phyloP scores from a whole-genome alignment of 2,113 vertebrate genomes.

The Galeopterus variegatus region DNA sequence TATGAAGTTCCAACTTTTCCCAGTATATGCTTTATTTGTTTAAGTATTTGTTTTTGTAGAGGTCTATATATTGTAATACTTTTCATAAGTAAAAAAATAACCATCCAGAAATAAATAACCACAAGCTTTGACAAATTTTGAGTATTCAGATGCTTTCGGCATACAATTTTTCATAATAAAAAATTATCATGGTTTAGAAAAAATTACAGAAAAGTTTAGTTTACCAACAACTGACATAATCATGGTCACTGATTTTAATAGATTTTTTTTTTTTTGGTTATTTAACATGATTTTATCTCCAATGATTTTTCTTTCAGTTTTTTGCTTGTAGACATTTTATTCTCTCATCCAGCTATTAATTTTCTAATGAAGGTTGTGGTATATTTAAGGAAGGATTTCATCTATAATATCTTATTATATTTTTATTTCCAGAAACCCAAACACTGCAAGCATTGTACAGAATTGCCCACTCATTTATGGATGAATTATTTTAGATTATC shows the following conservation, averaged over 20 bases:
- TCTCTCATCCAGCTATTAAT: neutral
- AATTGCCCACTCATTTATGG: neutral
- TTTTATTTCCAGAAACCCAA: neutral
- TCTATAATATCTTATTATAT: neutral
- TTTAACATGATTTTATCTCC: neutral
- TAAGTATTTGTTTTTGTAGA: neutral
- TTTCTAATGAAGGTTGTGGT: neutral
- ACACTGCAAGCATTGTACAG: neutral
- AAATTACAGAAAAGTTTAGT: constrained; percentile 60
- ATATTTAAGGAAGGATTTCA: neutral
- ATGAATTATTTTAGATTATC: neutral
- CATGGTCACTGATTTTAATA: constrained; percentile 68
- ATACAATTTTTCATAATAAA: neutral
- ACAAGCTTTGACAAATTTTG: neutral
- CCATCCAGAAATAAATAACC: neutral
- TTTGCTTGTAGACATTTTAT: neutral
- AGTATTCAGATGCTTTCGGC: neutral
- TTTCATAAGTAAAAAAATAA: constrained; percentile 56
- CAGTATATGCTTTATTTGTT: neutral
- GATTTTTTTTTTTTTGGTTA: constrained; percentile 31
- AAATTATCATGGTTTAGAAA: constrained; percentile 49
- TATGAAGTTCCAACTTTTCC: neutral
- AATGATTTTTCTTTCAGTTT: neutral
- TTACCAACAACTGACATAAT: constrained; percentile 12
- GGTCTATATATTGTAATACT: neutral